A percentile compares a stretch with the other conserved stretches of the same genome.
Conservation (phyloP, 1,140 invertebrate genomes). For the Pseudoatta argentina region DNA sequence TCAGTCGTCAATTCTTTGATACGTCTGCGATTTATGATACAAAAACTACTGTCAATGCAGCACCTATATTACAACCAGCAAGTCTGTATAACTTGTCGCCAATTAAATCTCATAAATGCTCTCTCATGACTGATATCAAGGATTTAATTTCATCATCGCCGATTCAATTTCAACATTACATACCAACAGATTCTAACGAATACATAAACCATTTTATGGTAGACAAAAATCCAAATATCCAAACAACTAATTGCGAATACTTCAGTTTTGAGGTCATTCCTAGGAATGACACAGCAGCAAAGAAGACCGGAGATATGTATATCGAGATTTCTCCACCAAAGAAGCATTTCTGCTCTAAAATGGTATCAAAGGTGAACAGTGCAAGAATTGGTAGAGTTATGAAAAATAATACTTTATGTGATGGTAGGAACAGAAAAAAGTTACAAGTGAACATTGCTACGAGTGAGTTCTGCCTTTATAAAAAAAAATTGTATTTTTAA, state of each 20-base stretch:
- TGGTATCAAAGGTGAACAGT: conserved; percentile 58
- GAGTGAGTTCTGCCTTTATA: conserved; percentile 26
- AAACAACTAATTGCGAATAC: background rate
- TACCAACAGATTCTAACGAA: conserved; percentile 14
- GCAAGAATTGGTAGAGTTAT: conserved; percentile 71
- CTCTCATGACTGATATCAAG: background rate
- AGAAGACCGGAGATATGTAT: conserved; percentile 60
- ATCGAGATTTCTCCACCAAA: conserved; percentile 80
- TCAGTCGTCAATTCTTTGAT: conserved; percentile 14
- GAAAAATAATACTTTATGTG: conserved; percentile 74
- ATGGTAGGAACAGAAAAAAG: conserved; percentile 67
- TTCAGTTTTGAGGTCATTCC: conserved; percentile 7
- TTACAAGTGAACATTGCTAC: conserved; percentile 50
- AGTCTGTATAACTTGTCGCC: conserved; percentile 28
- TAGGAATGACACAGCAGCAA: background rate
- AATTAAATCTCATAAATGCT: background rate
- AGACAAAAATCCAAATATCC: background rate
- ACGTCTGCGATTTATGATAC: background rate
- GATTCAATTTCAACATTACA: conserved; percentile 10
- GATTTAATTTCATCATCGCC: conserved; percentile 65
- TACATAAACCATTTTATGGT: background rate
- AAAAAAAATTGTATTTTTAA: background rate
- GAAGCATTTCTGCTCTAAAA: conserved; percentile 24
- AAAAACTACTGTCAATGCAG: background rate
- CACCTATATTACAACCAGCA: background rate